Evolutionary conservation across 2,797 vertebrate species (phyloP).

Genomic region (Rhinoraja longicauda): DNA sequence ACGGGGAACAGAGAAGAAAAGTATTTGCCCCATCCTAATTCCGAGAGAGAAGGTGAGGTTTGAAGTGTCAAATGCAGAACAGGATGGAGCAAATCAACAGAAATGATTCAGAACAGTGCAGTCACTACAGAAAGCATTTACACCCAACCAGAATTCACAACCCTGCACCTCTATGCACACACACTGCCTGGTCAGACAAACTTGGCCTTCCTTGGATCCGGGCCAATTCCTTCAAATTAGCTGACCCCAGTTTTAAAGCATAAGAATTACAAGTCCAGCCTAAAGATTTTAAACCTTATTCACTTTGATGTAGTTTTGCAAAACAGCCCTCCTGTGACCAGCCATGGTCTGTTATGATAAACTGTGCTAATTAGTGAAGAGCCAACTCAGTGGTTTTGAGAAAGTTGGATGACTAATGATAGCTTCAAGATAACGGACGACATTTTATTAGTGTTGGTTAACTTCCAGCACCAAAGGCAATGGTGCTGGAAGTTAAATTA

Average conservation of each 20-base stretch:
- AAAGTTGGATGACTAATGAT: background rate
- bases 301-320: background rate
- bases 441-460: background rate
- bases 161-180: no score
- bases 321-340: background rate
- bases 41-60: background rate
- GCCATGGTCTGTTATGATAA: background rate
- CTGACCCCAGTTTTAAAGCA: background rate
- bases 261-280: background rate
- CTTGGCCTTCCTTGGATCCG: background rate
- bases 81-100: no score
- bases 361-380: background rate
- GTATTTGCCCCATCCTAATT: background rate
- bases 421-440: background rate
- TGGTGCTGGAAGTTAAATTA: no score
- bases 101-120: background rate
- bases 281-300: background rate
- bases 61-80: no score
- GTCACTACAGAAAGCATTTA: background rate
- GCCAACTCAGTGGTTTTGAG: background rate
- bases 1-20: no score
- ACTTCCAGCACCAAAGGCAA: no score
- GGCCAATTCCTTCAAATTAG: background rate
- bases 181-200: background rate
- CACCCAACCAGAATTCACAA: background rate